These are phyloP conservation scores for Andrena camellia DNA, from an alignment of 2,888 invertebrate genomes.

Conservation along the genomic window DNA sequence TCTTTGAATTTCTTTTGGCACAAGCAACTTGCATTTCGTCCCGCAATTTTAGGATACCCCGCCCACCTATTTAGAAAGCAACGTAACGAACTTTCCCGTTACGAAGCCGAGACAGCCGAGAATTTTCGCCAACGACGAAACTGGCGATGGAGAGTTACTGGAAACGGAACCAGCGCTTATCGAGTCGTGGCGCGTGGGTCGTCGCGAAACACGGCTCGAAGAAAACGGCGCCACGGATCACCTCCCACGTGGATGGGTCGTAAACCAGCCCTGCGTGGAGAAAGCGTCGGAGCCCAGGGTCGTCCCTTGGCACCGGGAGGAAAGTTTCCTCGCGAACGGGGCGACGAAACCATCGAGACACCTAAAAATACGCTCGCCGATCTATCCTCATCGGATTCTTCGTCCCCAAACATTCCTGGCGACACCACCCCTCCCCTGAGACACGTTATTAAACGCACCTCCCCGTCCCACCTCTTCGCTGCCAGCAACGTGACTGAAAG, in stretches of 20 bases:
- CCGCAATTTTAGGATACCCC: neutral
- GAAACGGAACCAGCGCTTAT: neutral
- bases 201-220: neutral
- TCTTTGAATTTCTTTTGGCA: too few species aligned
- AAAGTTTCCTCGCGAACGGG: slow-evolving; percentile 22
- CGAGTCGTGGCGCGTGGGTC: neutral
- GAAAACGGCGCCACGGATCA: neutral
- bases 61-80: neutral
- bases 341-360: slow-evolving; percentile 34
- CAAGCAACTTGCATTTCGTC: neutral
- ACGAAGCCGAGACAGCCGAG: neutral
- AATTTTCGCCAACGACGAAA: neutral
- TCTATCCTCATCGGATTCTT: slow-evolving; percentile 43
- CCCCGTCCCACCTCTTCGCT: too few species aligned
- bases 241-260: neutral
- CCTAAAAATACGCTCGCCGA: slow-evolving; percentile 44
- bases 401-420: slow-evolving; percentile 29
- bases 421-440: slow-evolving; percentile 9
- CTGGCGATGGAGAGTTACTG: neutral
- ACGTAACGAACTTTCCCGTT: neutral
- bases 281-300: slow-evolving; percentile 24
- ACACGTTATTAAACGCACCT: slow-evolving; percentile 31
- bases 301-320: slow-evolving; percentile 17
- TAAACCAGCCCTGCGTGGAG: slow-evolving; percentile 24
- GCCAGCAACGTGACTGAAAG: slow-evolving; percentile 28